Percentiles rank a stretch among this genome's conserved stretches.
Conservation (phyloP, 2,113 vertebrate species). For the Megaleporinus macrocephalus region DNA sequence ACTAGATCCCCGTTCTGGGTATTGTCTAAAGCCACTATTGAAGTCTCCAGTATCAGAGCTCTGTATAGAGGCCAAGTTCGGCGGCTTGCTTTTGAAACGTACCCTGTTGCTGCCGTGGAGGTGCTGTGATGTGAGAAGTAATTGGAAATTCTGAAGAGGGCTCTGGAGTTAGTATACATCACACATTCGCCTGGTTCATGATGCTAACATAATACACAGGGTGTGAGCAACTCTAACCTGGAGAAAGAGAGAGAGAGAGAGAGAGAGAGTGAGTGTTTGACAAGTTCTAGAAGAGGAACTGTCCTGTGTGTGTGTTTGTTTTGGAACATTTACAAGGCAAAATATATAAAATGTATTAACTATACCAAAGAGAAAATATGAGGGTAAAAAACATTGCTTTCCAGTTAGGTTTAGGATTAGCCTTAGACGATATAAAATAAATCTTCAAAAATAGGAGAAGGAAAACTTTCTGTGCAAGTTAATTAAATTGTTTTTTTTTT, state of each 20-base stretch:
- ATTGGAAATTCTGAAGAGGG: constrained; percentile 69
- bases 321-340: constrained; percentile 21
- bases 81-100: constrained; percentile 61
- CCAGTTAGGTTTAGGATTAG: no score
- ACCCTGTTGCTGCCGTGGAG: constrained; percentile 44
- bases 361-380: no score
- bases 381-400: no score
- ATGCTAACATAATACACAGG: constrained; percentile 73
- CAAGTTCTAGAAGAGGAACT: constrained; percentile 14
- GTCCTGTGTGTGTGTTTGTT: neutral
- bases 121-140: constrained; percentile 69
- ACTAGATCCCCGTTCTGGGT: neutral
- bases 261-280: neutral
- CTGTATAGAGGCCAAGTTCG: constrained; percentile 55
- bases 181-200: constrained; percentile 68
- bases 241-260: neutral
- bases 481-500: no score
- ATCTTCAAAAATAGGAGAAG: no score
- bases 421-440: no score
- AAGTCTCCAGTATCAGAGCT: constrained; percentile 42
- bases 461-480: no score
- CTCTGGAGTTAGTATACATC: constrained; percentile 28
- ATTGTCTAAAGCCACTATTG: constrained; percentile 25
- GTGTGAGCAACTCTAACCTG: constrained; percentile 74
- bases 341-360: no score